Percentiles rank a stretch among this genome's conserved stretches.
phyloP scores from a whole-genome alignment of 2,888 invertebrate genomes.

The Hofmannophila pseudospretella region DNA sequence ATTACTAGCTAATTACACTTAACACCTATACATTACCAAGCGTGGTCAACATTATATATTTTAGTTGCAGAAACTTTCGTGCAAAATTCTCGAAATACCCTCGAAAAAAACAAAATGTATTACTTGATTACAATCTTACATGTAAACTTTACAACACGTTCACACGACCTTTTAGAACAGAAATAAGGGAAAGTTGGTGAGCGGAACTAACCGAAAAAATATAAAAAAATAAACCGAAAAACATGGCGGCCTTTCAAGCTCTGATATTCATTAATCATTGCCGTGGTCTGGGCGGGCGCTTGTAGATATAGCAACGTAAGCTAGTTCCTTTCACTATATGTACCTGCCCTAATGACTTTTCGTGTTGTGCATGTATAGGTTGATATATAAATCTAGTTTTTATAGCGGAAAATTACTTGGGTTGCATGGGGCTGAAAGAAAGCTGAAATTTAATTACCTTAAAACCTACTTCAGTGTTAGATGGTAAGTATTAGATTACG shows the following conservation, averaged over 20 bases:
- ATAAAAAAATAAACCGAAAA: slow-evolving; percentile 31
- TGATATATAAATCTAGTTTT: neutral
- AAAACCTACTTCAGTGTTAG: too few species aligned
- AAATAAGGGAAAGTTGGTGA: slow-evolving; percentile 16
- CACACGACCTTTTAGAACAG: slow-evolving; percentile 8
- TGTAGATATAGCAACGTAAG: slow-evolving; percentile 31
- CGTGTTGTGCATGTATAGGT: slow-evolving; percentile 15
- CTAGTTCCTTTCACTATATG: slow-evolving; percentile 19
- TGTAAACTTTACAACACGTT: slow-evolving; percentile 5
- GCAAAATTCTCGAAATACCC: slow-evolving; percentile 4
- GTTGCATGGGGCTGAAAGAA: too few species aligned
- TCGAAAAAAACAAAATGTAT: slow-evolving; percentile 4
- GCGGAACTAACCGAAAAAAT: slow-evolving; percentile 28
- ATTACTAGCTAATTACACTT: slow-evolving; percentile 14
- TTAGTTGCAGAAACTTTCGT: slow-evolving; percentile 3
- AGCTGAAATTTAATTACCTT: too few species aligned
- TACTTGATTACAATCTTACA: slow-evolving; percentile 7
- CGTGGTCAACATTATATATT: neutral
- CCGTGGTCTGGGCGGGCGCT: slow-evolving; percentile 50
- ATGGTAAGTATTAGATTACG: too few species aligned
- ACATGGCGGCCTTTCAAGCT: slow-evolving; percentile 54
- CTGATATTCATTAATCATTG: slow-evolving; percentile 69
- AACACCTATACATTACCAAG: slow-evolving; percentile 9
- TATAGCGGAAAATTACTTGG: neutral
- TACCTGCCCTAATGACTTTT: slow-evolving; percentile 45